Evolutionary conservation across 2,888 invertebrate genomes (phyloP).

Genomic region (Spodoptera picta): DNA sequence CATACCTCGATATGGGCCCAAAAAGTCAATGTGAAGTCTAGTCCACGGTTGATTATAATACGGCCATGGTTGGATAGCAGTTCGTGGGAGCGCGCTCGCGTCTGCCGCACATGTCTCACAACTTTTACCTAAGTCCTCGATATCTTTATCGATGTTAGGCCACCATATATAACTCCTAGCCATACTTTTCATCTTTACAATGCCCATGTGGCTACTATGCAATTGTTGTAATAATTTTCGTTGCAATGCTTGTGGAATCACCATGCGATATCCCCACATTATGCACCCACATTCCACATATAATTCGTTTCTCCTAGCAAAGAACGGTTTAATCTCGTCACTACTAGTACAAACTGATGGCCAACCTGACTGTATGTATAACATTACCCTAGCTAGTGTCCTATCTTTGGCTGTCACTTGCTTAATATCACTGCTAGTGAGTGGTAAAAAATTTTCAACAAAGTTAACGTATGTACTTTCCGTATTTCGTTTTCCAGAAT

Average conservation of each 20-base stretch:
- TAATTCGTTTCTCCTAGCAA: slow-evolving; percentile 3
- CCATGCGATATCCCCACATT: slow-evolving; percentile 16
- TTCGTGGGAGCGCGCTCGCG: not conserved
- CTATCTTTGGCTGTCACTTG: not conserved
- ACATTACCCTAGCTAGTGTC: not conserved
- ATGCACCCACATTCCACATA: slow-evolving; percentile 8
- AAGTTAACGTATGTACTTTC: slow-evolving; percentile 14
- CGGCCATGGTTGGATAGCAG: slow-evolving; percentile 2
- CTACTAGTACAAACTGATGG: not conserved
- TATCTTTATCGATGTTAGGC: slow-evolving; percentile 5
- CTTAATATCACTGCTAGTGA: not conserved
- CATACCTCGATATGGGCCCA: not conserved
- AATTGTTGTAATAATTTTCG: not conserved
- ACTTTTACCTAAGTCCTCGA: not conserved
- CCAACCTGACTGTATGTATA: slow-evolving; percentile 8
- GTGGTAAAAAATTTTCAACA: slow-evolving; percentile 12
- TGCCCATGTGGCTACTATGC: not conserved
- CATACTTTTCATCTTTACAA: slow-evolving; percentile 3
- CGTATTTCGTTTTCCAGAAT: not conserved
- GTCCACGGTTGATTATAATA: slow-evolving; percentile 2
- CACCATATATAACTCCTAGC: slow-evolving; percentile 15
- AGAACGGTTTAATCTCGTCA: slow-evolving; percentile 1
- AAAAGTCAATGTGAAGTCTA: slow-evolving; percentile 5
- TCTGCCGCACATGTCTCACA: slow-evolving; percentile 11
- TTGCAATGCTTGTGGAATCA: slow-evolving; percentile 2